A percentile compares a stretch with the other conserved stretches of the same genome.
phyloP scores from a whole-genome alignment of 2,888 invertebrate species.

The Synergus japonicus region DNA sequence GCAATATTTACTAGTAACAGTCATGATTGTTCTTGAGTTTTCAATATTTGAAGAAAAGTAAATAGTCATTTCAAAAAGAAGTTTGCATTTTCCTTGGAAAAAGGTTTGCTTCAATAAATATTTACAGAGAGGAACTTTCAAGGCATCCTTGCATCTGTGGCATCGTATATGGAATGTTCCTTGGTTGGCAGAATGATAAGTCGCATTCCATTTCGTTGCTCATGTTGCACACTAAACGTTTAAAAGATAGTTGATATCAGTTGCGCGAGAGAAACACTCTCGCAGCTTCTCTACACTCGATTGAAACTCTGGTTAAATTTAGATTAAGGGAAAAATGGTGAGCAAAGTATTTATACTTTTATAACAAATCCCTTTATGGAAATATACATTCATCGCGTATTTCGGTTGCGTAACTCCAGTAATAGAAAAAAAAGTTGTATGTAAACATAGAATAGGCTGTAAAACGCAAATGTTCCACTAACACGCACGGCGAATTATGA shows the following conservation, averaged over 20 bases:
- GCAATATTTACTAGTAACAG: no score
- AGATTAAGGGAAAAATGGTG: not conserved
- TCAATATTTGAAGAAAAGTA: no score
- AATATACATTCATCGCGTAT: not conserved
- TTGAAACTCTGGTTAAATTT: not conserved
- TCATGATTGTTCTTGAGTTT: no score
- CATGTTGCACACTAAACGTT: constrained; percentile 41
- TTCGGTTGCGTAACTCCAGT: not conserved
- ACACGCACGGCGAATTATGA: no score
- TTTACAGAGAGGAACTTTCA: not conserved
- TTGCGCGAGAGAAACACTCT: not conserved
- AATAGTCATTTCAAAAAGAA: not conserved
- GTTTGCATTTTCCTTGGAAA: not conserved
- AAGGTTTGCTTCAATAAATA: not conserved
- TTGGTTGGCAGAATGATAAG: constrained; percentile 63
- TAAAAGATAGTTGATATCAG: not conserved
- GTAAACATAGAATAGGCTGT: no score
- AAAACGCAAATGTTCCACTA: no score
- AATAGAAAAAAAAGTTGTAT: not conserved
- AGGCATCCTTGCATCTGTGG: constrained; percentile 4
- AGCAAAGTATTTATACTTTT: not conserved
- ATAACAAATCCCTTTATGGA: not conserved
- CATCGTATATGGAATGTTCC: constrained; percentile 51
- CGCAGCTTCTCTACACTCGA: no score
- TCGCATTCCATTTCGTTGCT: constrained; percentile 58